Evolutionary conservation across 2,113 vertebrate species (phyloP).

Genomic region (Scomber japonicus): DNA sequence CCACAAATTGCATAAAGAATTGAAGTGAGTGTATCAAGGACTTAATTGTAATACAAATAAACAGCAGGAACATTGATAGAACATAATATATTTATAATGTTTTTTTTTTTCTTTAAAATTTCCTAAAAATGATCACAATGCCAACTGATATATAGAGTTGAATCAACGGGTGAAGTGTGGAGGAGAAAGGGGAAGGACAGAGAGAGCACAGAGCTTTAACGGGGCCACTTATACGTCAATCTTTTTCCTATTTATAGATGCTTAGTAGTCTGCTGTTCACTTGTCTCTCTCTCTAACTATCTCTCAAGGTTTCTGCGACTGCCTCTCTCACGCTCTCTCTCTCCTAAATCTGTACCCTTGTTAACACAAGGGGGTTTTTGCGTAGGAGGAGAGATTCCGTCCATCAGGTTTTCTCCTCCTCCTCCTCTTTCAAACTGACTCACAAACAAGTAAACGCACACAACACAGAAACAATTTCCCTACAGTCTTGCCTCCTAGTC

Average conservation of each 20-base stretch:
- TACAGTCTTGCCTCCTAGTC: conserved; percentile 23
- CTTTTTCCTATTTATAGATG: conserved; percentile 56
- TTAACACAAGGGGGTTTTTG: conserved; percentile 58
- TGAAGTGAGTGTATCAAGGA: not conserved
- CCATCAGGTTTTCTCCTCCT: conserved; percentile 48
- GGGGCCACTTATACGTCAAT: conserved; percentile 22
- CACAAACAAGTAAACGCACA: conserved; percentile 54
- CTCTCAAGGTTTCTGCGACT: conserved; percentile 52
- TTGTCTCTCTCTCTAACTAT: conserved; percentile 43
- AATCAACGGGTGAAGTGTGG: conserved; percentile 6
- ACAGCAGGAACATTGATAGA: not conserved
- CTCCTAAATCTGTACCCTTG: conserved; percentile 58
- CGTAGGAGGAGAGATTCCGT: conserved; percentile 53
- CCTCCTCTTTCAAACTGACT: conserved; percentile 26
- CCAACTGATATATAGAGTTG: conserved; percentile 2
- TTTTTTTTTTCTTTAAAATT: not conserved
- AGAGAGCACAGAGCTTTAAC: conserved; percentile 5
- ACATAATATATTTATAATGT: not conserved
- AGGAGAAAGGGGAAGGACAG: conserved; percentile 2
- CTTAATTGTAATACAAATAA: not conserved
- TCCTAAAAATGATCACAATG: conserved; percentile 6
- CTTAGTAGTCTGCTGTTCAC: conserved; percentile 42
- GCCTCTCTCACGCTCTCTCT: conserved; percentile 43
- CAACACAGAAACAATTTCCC: conserved; percentile 41
- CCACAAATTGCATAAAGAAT: not conserved